Evolutionary conservation across 92 coral and sea anemone genomes (phyloP).

Genomic region (Montipora capitata): DNA sequence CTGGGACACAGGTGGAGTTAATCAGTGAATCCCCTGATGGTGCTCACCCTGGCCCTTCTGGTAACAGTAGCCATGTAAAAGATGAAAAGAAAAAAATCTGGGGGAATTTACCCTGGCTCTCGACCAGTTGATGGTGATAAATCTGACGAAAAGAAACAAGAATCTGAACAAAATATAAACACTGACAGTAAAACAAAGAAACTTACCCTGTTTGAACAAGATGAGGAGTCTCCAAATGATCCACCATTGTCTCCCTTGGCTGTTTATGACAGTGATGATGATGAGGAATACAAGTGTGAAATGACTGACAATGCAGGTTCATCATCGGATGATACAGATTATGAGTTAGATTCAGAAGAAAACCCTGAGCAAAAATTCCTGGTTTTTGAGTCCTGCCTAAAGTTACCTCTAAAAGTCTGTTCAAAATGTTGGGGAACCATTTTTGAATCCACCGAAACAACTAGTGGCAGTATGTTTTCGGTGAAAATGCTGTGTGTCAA

Average conservation of each 20-base stretch:
- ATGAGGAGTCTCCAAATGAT: not conserved
- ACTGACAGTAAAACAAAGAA: constrained; percentile 2
- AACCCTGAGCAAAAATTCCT: constrained; percentile 1
- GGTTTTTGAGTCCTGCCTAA: constrained; percentile 2
- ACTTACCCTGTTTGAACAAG: constrained; percentile 10
- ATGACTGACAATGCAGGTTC: constrained; percentile 31
- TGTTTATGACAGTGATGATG: not conserved
- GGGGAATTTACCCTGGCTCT: not conserved
- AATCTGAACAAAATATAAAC: not conserved
- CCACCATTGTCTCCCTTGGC: constrained; percentile 13
- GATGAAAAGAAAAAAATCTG: not conserved
- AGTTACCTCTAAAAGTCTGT: not conserved
- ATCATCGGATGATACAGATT: not conserved
- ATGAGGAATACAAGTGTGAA: constrained; percentile 10
- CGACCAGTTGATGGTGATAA: not conserved
- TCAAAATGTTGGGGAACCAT: too few relatives aligned
- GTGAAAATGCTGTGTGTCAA: constrained; percentile 53
- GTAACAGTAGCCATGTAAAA: not conserved
- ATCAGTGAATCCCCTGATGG: not conserved
- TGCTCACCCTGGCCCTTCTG: not conserved
- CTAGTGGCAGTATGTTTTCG: constrained; percentile 51
- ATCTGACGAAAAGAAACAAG: not conserved
- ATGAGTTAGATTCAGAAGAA: not conserved
- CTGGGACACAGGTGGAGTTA: constrained; percentile 6
- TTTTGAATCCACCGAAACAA: too few relatives aligned